A percentile compares a stretch with the other conserved stretches of the same genome.
Conservation (phyloP, 2,888 invertebrate genomes). For the Polyploca ridens region DNA sequence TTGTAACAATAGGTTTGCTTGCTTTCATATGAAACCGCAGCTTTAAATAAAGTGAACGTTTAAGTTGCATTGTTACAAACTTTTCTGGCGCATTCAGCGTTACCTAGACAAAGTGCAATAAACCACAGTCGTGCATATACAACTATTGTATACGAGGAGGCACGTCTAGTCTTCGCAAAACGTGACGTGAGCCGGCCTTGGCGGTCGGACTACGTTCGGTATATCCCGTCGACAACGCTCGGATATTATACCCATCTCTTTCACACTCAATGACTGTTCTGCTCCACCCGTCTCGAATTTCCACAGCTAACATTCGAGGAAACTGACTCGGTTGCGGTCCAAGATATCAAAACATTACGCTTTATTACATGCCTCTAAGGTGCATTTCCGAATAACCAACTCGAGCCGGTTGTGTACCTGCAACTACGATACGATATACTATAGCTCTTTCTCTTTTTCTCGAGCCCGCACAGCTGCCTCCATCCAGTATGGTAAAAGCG, state of each 20-base stretch:
- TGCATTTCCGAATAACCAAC: slow-evolving; percentile 39
- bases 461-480: slow-evolving; percentile 73
- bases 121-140: slow-evolving; percentile 55
- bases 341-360: slow-evolving; percentile 46
- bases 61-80: neutral
- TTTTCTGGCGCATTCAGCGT: slow-evolving; percentile 4
- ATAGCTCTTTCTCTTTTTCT: slow-evolving; percentile 80
- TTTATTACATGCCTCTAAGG: slow-evolving; percentile 49
- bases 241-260: slow-evolving; percentile 57
- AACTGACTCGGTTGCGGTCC: slow-evolving; percentile 73
- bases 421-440: slow-evolving; percentile 56
- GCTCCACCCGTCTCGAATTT: slow-evolving; percentile 72
- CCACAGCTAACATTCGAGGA: slow-evolving; percentile 72
- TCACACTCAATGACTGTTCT: slow-evolving; percentile 69
- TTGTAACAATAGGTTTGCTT: neutral
- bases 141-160: slow-evolving; percentile 56
- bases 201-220: slow-evolving; percentile 70
- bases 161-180: slow-evolving; percentile 76
- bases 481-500: slow-evolving; percentile 76
- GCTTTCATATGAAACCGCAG: neutral
- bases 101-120: slow-evolving; percentile 57
- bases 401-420: slow-evolving; percentile 49
- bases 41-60: neutral
- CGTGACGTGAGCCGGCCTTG: slow-evolving; percentile 81
- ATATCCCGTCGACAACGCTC: slow-evolving; percentile 55